phyloP scores from a whole-genome alignment of 2,113 vertebrate species.

The Raja brachyura region DNA sequence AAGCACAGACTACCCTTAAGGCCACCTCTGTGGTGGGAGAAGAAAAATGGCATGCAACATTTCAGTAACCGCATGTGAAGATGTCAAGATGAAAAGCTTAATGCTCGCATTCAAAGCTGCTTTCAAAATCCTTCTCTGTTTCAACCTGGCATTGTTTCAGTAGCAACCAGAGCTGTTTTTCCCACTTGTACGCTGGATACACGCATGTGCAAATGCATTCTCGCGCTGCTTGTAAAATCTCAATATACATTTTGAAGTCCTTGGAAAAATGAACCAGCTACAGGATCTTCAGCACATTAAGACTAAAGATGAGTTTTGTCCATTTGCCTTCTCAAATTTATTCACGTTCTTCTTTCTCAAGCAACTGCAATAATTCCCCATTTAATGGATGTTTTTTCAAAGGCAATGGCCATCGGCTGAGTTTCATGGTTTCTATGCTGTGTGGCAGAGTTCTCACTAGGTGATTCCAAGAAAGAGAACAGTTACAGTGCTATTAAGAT shows the following conservation, averaged over 20 bases:
- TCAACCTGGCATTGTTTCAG: slow-evolving; percentile 14
- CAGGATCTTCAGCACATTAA: too few relatives aligned
- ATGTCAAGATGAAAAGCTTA: not conserved
- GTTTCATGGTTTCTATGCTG: not conserved
- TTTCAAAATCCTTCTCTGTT: not conserved
- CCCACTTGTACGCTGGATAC: not conserved
- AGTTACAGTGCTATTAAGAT: not conserved
- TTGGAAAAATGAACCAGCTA: not conserved
- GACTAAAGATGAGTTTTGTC: too few relatives aligned
- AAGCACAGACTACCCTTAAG: not conserved
- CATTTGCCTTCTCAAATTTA: too few relatives aligned
- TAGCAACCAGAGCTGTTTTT: not conserved
- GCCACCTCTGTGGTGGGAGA: not conserved
- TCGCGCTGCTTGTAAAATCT: not conserved
- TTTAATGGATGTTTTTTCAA: not conserved
- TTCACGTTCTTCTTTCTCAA: not conserved
- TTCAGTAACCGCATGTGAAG: not conserved
- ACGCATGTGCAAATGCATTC: not conserved
- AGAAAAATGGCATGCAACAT: not conserved
- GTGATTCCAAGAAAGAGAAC: not conserved
- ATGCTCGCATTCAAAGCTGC: not conserved
- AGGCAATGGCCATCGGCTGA: not conserved
- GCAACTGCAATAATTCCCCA: not conserved
- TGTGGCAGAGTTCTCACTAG: not conserved
- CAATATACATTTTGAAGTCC: not conserved